Evolutionary conservation across 2,797 vertebrate species (phyloP), one percentile per base, ranked within the genome.

Genomic region (Spinus pinus): DNA sequence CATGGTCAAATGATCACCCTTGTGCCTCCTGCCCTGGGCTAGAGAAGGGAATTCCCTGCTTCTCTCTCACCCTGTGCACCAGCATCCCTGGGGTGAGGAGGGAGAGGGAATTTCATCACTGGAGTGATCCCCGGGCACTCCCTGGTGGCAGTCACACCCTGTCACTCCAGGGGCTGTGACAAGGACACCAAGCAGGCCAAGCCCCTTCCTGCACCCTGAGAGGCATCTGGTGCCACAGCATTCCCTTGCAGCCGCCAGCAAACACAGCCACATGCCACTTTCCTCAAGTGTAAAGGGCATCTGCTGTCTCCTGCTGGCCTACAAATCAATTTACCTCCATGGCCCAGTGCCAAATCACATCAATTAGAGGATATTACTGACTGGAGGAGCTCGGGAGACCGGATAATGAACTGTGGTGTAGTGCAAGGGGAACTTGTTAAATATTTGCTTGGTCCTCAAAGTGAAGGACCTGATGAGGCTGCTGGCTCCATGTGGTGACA

Each of bases 291-390:
- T 79, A 94, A 96, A 89, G 93, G 95, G 88, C 92, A 94, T 75
- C 83, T 91, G 95, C 89, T 2, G 18, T 39, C 66, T 95, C 93
- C 90, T 5, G 54, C 81, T 92, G 94, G 90, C 37, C 94, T 84
- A 86, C 91, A 85, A 91, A 95, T 94, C 95, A 95, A 91, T 95
- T 94, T 94, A 80, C 62, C 78, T 75, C 86, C 31, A 31, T 94
- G 95, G 95, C 91, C 86, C 33, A 57, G 83, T 69, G 93, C 95
- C 95, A 96, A 86, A 94, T 84, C 82, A 85, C 91, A 86, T 95
- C 93, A 96, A 92, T 96, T 94, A 94, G 93, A 80, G 77, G 73
- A 86, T 86, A 88, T 93, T 93, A 94, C 94, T 80, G 79, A 89
- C 89, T 92, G 88, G 37, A 90, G 93, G 67, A 94, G 94, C 94